Conservation (phyloP, 2,113 vertebrate genomes). For the Nothocercus julius region DNA sequence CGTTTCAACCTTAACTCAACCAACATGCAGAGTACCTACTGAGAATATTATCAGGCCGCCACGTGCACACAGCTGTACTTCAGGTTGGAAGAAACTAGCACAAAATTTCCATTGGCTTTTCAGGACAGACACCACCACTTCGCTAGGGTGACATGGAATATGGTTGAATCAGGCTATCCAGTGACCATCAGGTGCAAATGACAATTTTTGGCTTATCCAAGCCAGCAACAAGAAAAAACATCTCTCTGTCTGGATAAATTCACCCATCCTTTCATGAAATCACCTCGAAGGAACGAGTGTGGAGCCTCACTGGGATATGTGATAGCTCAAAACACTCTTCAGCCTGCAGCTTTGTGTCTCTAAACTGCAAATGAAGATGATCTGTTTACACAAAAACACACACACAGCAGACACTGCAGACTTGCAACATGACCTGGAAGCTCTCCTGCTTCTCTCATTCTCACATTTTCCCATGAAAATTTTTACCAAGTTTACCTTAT, state of each 20-base stretch:
- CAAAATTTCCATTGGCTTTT: neutral
- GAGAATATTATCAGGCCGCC: neutral
- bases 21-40: neutral
- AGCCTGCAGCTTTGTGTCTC: neutral
- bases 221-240: neutral
- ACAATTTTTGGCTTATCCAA: neutral
- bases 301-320: fast-evolving
- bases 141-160: neutral
- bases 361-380: fast-evolving
- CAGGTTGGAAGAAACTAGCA: neutral
- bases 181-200: neutral
- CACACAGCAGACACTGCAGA: fast-evolving
- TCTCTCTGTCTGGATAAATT: neutral
- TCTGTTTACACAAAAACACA: neutral
- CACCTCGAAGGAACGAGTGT: fast-evolving
- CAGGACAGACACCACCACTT: neutral
- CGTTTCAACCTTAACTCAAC: neutral
- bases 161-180: neutral
- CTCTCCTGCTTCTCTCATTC: neutral
- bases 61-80: neutral
- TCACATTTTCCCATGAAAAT: neutral
- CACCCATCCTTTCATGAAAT: fast-evolving
- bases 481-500: neutral
- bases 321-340: neutral
- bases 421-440: neutral